Percentiles rank a stretch among this genome's conserved stretches.
phyloP scores from a whole-genome alignment of 2,797 vertebrate genomes.

The Sebastes oblongus region DNA sequence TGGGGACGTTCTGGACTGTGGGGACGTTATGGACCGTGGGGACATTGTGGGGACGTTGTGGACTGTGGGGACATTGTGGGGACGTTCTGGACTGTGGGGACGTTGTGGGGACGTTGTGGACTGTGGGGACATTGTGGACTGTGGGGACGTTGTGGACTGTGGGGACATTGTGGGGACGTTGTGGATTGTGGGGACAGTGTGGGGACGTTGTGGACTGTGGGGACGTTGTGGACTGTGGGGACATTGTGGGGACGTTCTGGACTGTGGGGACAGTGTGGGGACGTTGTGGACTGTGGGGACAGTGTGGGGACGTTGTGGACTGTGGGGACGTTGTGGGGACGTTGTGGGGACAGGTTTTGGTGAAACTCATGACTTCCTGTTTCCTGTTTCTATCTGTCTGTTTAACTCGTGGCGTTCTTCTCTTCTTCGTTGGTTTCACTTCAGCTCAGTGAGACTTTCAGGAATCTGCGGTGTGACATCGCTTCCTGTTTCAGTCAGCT shows the following conservation, averaged over 20 bases:
- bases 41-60: no score
- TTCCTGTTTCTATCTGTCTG: background rate
- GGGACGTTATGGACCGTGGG: no score
- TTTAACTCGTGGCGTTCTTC: background rate
- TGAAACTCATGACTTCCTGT: background rate
- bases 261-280: background rate
- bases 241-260: background rate
- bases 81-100: no score
- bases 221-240: no score
- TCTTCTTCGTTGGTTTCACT: background rate
- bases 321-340: background rate
- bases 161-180: no score
- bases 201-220: background rate
- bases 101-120: no score
- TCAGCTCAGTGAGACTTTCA: background rate
- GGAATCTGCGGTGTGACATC: background rate
- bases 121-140: no score
- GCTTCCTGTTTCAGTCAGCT: conserved; percentile 5
- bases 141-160: no score
- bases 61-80: no score
- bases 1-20: no score
- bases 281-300: background rate
- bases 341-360: background rate
- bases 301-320: no score
- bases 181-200: no score